A percentile compares a stretch with the other conserved stretches of the same genome.
Evolutionary conservation across 2,113 vertebrate genomes (phyloP).

Genomic region (Scomber scombrus): DNA sequence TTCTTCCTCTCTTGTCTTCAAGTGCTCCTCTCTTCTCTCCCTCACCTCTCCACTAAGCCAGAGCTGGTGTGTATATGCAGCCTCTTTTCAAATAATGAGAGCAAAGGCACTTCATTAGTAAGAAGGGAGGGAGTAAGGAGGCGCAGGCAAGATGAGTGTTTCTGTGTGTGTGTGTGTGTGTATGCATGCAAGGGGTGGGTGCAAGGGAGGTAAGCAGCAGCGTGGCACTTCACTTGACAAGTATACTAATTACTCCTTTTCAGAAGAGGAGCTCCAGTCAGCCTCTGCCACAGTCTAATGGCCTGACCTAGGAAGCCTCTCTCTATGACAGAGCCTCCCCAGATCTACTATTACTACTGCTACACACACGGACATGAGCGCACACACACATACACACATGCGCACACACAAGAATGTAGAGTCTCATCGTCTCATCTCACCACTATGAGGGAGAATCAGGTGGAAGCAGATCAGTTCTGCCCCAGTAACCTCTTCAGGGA

Average conservation of each 20-base stretch:
- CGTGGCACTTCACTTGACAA: conserved; percentile 96
- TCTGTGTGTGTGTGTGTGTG: conserved; percentile 32
- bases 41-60: conserved; percentile 48
- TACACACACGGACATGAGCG: conserved; percentile 16
- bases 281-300: conserved; percentile 92
- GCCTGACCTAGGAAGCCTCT: conserved; percentile 89
- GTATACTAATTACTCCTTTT: conserved; percentile 99
- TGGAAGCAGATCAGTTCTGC: conserved; percentile 99
- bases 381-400: conserved; percentile 26
- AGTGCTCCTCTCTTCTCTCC: conserved; percentile 63
- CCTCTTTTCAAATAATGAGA: conserved; percentile 71
- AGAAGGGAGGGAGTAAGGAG: conserved; percentile 63
- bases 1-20: conserved; percentile 60
- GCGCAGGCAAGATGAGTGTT: conserved; percentile 62
- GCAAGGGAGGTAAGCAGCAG: conserved; percentile 92
- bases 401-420: conserved; percentile 56
- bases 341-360: conserved; percentile 69
- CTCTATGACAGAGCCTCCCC: conserved; percentile 68
- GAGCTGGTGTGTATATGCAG: conserved; percentile 55
- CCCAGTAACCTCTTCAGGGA: conserved; percentile 97
- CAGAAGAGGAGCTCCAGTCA: conserved; percentile 92
- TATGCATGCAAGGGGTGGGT: conserved; percentile 72
- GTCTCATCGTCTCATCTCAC: conserved; percentile 71
- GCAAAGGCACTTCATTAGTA: conserved; percentile 80
- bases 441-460: conserved; percentile 93